Evolutionary conservation across 2,797 vertebrate species (phyloP), one percentile per base, ranked within the genome.

Genomic region (Masticophis lateralis): DNA sequence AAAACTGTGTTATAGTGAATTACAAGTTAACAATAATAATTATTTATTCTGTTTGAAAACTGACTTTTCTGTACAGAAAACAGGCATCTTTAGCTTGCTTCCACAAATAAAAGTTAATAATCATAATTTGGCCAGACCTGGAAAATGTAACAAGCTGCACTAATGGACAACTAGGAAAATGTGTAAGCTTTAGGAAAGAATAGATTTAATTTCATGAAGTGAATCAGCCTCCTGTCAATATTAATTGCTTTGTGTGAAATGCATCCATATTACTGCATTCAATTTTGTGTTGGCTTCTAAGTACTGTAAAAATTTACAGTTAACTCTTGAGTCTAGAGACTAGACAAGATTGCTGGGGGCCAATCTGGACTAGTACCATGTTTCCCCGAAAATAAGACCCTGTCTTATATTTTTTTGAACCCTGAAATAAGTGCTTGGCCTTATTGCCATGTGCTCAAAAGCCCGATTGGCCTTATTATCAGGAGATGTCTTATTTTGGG

Each of bases 311-410:
- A 12, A 6, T 14, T 92, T 56, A 32, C 87, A 32, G 28, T 43
- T 88, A 90, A 87, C 14, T 57, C 47, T 90, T 90, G 89, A 87
- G 60, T 87, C 16, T 69, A 11, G 13, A 79, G 69, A 74, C 32
- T 37, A 37, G 86, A 92, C 86, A 90, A 90, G 59, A 92, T 92
- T 79, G 63, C 57, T 92, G 12, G 86, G 61, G 32, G 12, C 59
- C 86, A 79, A 90, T 90, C 69, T 90, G 51, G 57, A 56, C 28
- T 61, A 86, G 61, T 32, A 51, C 47, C 6, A 51, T 51, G 6
- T 51, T 7, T 7, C 47, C 47, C 47, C 7, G 7, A 51, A 51
- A 51, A 51, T 51, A 51, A 51, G 47, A 51, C 47, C 47, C 47
- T 51, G 47, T 51, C 47, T 51, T 51, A 51, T 51, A 51, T 51